phyloP scores from a whole-genome alignment of 1,140 invertebrate genomes.

The Hetaerina americana region DNA sequence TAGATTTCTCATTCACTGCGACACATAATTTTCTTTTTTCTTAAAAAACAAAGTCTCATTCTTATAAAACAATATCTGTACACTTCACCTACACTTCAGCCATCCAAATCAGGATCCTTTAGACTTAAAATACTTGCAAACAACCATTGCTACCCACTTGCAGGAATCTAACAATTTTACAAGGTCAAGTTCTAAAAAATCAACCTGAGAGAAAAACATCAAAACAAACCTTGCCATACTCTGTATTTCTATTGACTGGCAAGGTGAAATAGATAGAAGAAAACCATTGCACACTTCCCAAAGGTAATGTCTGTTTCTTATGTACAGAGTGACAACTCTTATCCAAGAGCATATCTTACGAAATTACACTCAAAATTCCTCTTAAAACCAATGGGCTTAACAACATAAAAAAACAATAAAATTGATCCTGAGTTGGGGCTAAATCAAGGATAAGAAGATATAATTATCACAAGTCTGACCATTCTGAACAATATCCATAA shows the following conservation, averaged over 20 bases:
- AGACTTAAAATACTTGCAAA: background rate
- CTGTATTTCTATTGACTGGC: background rate
- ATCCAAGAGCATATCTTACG: background rate
- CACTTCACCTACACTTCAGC: background rate
- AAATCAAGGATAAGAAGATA: background rate
- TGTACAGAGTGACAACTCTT: background rate
- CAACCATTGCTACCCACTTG: background rate
- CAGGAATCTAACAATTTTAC: background rate
- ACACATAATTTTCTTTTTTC: background rate
- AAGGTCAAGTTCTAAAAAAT: background rate
- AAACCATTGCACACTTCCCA: background rate
- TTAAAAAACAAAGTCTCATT: background rate
- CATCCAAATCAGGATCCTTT: background rate
- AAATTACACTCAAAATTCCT: background rate
- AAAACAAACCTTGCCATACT: background rate
- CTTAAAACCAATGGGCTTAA: background rate
- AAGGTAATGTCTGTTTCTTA: background rate
- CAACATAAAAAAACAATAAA: background rate
- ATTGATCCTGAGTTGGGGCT: background rate
- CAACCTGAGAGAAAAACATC: background rate
- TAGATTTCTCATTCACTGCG: background rate
- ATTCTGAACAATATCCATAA: background rate
- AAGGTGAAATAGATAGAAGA: background rate
- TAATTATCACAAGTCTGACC: background rate
- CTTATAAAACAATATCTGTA: slow-evolving; percentile 1